Base-by-base conservation (phyloP, 2,797 vertebrate species). In the Tinamus major region DNA sequence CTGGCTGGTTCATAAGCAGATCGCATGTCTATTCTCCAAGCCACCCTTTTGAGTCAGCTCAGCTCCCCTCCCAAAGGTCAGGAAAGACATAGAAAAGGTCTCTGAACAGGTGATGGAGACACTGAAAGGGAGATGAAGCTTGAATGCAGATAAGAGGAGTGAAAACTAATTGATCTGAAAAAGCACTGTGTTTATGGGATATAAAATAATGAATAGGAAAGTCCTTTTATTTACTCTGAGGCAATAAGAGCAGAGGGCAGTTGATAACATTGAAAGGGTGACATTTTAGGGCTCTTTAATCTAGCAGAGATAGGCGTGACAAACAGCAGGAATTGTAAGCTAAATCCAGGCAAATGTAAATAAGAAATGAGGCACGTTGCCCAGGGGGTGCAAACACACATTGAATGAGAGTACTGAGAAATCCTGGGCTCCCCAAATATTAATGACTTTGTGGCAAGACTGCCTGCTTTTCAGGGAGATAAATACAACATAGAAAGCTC, bases 151-250 rank as follows among this genome's bases (percentile, higher is more conserved):
- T 92, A 91, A 95, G 78, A 87, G 31, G 65, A 95, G 69, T 75
- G 88, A 92, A 91, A 91, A 93, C 78, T 89, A 95, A 91, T 95
- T 95, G 79, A 89, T 95, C 87, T 90, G 69, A 64, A 87, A 93
- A 94, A 87, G 58, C 42, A 33, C 65, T 37, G 49, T 79, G 68
- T 82, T 88, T 89, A 59, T 72, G 49, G 65, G 75, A 29, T 91
- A 94, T 92, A 92, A 95, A 93, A 93, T 95, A 95, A 95, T 95
- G 92, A 71, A 61, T 83, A 70, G 69, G 84, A 93, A 93, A 68
- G 81, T 81, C 49, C 31, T 89, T 93, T 89, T 89, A 79, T 93
- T 94, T 95, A 80, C 64, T 74, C 77, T 0, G 13, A 88, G 71
- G 62, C 75, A 92, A 51, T 78, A 93, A 95, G 61, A 89, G 69